Conservation (phyloP, 2,888 invertebrate species). For the Polylopha cassiicola region DNA sequence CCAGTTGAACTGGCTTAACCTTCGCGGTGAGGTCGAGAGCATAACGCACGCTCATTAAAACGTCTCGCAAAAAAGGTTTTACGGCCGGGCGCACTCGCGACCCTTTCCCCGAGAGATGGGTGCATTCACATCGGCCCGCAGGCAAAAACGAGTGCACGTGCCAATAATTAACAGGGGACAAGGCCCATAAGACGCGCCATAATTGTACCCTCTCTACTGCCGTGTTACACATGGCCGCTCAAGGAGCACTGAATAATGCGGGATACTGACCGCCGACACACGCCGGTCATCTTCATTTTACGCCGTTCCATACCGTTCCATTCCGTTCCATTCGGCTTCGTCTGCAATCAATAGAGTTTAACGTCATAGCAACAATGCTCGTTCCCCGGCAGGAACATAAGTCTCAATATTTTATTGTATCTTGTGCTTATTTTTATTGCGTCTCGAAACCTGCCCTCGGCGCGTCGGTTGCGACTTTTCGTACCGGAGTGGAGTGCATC, state of each 20-base stretch:
- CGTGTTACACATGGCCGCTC: slow-evolving; percentile 55
- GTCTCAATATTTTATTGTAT: slow-evolving; percentile 36
- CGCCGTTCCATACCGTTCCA: slow-evolving; percentile 51
- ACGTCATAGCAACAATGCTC: slow-evolving; percentile 42
- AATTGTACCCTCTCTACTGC: slow-evolving; percentile 43
- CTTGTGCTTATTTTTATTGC: slow-evolving; percentile 46
- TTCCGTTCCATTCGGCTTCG: no score
- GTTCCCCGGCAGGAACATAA: slow-evolving; percentile 31
- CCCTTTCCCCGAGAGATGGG: slow-evolving; percentile 46
- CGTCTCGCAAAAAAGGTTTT: slow-evolving; percentile 49
- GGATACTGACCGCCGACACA: slow-evolving; percentile 59
- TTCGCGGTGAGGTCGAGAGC: slow-evolving; percentile 45
- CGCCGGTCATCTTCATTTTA: slow-evolving; percentile 40
- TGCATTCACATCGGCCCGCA: slow-evolving; percentile 49
- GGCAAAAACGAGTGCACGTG: slow-evolving; percentile 67
- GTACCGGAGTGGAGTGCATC: slow-evolving; percentile 42
- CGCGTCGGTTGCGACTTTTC: slow-evolving; percentile 43
- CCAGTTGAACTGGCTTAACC: slow-evolving; percentile 61
- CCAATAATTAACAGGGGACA: slow-evolving; percentile 65
- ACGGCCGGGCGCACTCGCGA: slow-evolving; percentile 52
- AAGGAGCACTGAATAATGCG: slow-evolving; percentile 47
- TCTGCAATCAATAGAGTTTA: slow-evolving; percentile 39
- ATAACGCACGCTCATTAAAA: slow-evolving; percentile 54
- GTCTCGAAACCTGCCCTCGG: slow-evolving; percentile 46
- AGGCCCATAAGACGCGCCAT: slow-evolving; percentile 33